Evolutionary conservation across 2,113 vertebrate genomes (phyloP).

Genomic region (Nannobrachium achirus): DNA sequence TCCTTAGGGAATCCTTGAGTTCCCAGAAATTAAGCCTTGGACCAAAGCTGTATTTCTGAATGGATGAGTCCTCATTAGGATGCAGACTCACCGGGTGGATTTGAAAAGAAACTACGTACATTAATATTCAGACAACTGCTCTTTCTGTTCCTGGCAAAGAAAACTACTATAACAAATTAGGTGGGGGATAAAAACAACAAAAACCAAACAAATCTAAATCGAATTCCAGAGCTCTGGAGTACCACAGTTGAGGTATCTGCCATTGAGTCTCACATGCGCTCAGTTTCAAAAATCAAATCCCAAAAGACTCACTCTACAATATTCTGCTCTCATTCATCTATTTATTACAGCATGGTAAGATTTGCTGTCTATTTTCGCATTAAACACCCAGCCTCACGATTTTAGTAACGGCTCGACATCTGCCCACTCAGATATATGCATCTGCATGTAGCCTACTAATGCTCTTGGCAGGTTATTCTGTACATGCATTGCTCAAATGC

Average conservation of each 20-base stretch:
- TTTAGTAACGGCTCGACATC: too few species aligned
- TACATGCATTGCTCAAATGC: slow-evolving; percentile 1
- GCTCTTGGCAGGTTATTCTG: background rate
- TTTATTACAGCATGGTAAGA: too few species aligned
- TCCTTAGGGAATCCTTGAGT: too few species aligned
- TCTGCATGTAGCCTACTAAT: background rate
- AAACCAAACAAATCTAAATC: too few species aligned
- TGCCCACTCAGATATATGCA: background rate
- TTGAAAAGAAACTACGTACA: background rate
- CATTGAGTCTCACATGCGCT: background rate
- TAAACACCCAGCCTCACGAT: too few species aligned
- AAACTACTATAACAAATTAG: background rate
- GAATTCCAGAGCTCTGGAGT: too few species aligned
- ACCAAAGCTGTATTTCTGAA: background rate
- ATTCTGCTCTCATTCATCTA: background rate
- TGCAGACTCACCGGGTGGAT: slow-evolving; percentile 27
- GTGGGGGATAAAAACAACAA: too few species aligned
- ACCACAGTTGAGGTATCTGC: background rate
- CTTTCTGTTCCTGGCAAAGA: background rate
- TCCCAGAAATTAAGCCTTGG: too few species aligned
- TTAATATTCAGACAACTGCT: background rate
- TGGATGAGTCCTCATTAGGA: slow-evolving; percentile 22
- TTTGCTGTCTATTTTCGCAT: too few species aligned
- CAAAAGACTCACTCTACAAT: background rate
- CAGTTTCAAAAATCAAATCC: background rate